These are phyloP conservation scores for Alosa alosa DNA, from an alignment of 2,113 vertebrate species.

Conservation along the genomic window DNA sequence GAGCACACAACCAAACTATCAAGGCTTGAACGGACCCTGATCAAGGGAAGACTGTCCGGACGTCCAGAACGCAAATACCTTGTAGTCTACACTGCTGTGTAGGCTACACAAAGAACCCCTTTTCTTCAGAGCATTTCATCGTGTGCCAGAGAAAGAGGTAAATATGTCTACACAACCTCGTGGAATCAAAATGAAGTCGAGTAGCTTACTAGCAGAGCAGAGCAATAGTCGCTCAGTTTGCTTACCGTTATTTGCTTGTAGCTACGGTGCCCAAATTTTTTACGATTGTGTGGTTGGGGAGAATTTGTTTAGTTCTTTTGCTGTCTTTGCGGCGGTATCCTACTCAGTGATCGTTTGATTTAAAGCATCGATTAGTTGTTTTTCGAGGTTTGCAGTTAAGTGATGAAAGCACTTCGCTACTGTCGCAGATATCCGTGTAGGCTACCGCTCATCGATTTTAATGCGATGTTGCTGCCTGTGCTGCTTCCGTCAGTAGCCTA, in stretches of 20 bases:
- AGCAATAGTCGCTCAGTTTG: conserved; percentile 2
- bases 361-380: not conserved
- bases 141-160: not conserved
- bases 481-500: conserved; percentile 5
- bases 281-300: not conserved
- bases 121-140: conserved; percentile 5
- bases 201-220: not conserved
- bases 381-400: not conserved
- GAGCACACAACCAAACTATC: conserved; percentile 55
- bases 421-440: not conserved
- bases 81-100: not conserved
- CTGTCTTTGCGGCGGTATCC: not conserved
- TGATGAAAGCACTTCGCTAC: not conserved
- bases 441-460: conserved; percentile 10
- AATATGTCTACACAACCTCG: not conserved
- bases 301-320: not conserved
- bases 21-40: conserved; percentile 39
- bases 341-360: not conserved
- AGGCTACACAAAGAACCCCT: not conserved
- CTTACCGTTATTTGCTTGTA: conserved; percentile 6
- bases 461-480: conserved; percentile 6
- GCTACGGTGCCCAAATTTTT: not conserved
- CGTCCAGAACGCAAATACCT: not conserved
- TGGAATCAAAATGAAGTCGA: not conserved
- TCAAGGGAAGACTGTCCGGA: not conserved